Evolutionary conservation across 2,888 invertebrate genomes (phyloP).

Genomic region (Dicranocentrus wangi): DNA sequence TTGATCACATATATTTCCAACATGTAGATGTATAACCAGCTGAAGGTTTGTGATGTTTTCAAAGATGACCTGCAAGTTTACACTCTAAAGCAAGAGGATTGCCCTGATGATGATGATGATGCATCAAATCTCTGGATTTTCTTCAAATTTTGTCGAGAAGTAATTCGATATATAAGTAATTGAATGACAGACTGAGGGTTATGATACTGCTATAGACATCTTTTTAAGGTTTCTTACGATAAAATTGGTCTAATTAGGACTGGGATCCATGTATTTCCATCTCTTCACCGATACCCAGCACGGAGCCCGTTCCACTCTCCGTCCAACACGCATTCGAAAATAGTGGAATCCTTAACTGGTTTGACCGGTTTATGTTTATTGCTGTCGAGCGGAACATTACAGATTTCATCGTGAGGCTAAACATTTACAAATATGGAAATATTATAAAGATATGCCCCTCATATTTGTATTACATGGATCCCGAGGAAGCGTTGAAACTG

Average conservation of each 20-base stretch:
- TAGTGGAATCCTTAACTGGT: conserved; percentile 3
- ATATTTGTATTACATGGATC: conserved; percentile 32
- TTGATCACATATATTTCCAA: not conserved
- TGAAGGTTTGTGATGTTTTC: conserved; percentile 2
- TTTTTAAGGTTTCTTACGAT: not conserved
- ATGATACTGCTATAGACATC: not conserved
- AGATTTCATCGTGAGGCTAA: conserved; percentile 19
- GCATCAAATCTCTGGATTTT: conserved; percentile 28
- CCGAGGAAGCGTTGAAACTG: conserved; percentile 22
- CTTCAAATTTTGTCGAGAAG: not conserved
- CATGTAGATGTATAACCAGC: conserved; percentile 33
- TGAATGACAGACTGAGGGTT: too few relatives aligned
- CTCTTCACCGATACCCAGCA: not conserved
- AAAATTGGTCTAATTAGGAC: conserved; percentile 9
- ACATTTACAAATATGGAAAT: conserved; percentile 23
- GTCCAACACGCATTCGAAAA: conserved; percentile 23
- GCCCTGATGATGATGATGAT: not conserved
- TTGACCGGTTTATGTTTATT: conserved; percentile 10
- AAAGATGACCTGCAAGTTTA: conserved; percentile 18
- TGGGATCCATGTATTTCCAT: conserved; percentile 14
- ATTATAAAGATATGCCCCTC: conserved; percentile 28
- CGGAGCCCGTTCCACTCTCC: not conserved
- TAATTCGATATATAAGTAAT: too few relatives aligned
- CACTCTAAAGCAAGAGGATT: too few relatives aligned
- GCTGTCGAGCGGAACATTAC: conserved; percentile 19